Base-by-base conservation (phyloP, 2,888 invertebrate genomes). In the Agonopterix arenella region DNA sequence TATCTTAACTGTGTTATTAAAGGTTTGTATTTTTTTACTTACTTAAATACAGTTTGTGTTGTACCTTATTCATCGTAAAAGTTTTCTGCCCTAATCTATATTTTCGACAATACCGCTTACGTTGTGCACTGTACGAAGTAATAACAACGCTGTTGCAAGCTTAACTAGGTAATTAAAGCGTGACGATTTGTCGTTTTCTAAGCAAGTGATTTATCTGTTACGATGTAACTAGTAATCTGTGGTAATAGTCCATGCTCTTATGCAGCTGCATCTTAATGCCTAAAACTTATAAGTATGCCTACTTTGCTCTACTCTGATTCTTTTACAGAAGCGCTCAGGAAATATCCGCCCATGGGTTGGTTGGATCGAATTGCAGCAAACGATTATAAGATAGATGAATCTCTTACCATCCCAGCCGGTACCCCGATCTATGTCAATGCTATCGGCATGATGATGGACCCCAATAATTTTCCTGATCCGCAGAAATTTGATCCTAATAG, bases 401-500 rank as follows among this genome's bases (percentile, higher is more conserved):
- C 67, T 0, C 52, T 80, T 2, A 74, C 70, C 0, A 66, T 80
- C 2, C 58, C 62, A 0, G 69, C 70, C 0, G 73, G 76, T 0
- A 79, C 73, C 0, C 62, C 67, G 0, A 55, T 75, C 1, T 70
- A 66, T 45, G 55, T 73, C 0, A 72, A 72, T 50, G 59, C 52
- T 0, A 51, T 63, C 0, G 74, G 72, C n/a, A 66, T 75, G 61
- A 76, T 75, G 18, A 58, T 61, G 38, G 90, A 91, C 59, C 80
- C 88, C 0, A 67, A 84, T 11, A 84, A 81, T 60, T 91, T 73
- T 61, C 83, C 89, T 0, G 78, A 91, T 7, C 91, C 91, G 0
- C 59, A 69, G 0, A 79, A 79, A 57, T 92, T 91, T 56, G 81
- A 90, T 56, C 91, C 91, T 8, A 78, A 90, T 49, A 63, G 91